phyloP scores from a whole-genome alignment of 2,888 invertebrate species.

The Andrena flavipes region DNA sequence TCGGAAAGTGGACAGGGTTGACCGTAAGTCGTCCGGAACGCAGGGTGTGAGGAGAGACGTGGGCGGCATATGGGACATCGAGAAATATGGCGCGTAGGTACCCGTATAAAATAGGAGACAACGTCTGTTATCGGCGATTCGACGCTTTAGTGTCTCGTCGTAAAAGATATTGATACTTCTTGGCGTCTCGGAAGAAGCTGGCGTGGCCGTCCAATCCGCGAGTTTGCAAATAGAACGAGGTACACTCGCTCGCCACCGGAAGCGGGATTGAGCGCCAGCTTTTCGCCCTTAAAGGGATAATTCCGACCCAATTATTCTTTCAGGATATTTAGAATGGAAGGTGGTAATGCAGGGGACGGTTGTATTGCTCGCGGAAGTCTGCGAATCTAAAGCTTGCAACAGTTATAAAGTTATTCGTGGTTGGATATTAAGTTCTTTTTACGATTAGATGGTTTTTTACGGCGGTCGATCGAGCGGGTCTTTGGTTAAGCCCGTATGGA shows the following conservation, averaged over 20 bases:
- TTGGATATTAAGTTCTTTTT: slow-evolving; percentile 53
- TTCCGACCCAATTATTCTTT: background rate
- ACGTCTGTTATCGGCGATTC: slow-evolving; percentile 61
- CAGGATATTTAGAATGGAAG: background rate
- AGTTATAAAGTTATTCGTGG: slow-evolving; percentile 27
- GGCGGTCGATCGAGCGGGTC: slow-evolving; percentile 7
- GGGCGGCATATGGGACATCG: slow-evolving; percentile 55
- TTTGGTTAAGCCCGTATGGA: slow-evolving; percentile 21
- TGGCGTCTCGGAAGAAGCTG: slow-evolving; percentile 16
- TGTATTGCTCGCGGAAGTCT: background rate
- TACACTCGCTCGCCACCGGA: background rate
- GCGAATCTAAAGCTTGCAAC: background rate
- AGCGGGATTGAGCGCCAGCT: background rate
- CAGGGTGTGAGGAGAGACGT: slow-evolving; percentile 39
- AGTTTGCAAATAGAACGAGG: slow-evolving; percentile 19
- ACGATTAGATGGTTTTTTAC: slow-evolving; percentile 45
- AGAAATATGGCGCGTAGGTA: slow-evolving; percentile 67
- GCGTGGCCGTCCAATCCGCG: slow-evolving; percentile 18
- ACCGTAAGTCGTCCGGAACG: slow-evolving; percentile 9
- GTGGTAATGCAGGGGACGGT: no score
- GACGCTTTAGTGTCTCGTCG: slow-evolving; percentile 64
- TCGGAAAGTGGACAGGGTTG: background rate
- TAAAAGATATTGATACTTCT: slow-evolving; percentile 67
- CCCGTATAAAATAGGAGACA: slow-evolving; percentile 69
- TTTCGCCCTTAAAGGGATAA: background rate